Percentiles rank a stretch among this genome's conserved stretches.
Conservation (phyloP, 1,140 invertebrate species). For the Varroa destructor region DNA sequence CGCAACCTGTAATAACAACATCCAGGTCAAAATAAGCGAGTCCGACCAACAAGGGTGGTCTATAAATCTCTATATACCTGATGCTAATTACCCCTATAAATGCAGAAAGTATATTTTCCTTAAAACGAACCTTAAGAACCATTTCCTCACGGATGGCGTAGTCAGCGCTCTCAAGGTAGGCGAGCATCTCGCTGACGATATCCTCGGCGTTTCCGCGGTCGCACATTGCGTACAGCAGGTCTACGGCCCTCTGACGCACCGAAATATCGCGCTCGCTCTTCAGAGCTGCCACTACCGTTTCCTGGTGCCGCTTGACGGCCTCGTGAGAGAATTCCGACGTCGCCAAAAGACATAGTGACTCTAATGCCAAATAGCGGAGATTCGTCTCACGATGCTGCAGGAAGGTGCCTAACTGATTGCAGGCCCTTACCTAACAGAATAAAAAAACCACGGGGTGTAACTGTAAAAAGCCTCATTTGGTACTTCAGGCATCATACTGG, state of each 20-base stretch:
- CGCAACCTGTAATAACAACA: conserved; percentile 75
- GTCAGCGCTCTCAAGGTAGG: conserved; percentile 96
- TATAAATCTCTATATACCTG: too few species aligned
- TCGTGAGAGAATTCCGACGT: conserved; percentile 99
- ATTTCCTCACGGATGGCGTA: conserved; percentile 99
- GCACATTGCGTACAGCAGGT: conserved; percentile 99
- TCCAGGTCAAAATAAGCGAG: conserved; percentile 39
- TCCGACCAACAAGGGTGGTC: background rate
- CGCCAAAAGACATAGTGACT: conserved; percentile 97
- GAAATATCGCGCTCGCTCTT: conserved; percentile 99
- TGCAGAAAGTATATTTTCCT: background rate
- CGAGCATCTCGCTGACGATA: conserved; percentile 98
- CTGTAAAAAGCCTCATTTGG: too few species aligned
- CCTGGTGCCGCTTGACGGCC: conserved; percentile 99
- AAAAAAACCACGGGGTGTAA: too few species aligned
- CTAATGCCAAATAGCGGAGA: conserved; percentile 88
- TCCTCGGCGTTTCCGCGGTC: conserved; percentile 98
- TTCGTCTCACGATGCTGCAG: conserved; percentile 97
- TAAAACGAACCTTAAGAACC: conserved; percentile 45
- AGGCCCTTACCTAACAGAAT: conserved; percentile 76
- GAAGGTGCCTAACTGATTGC: conserved; percentile 97
- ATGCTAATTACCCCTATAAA: too few species aligned
- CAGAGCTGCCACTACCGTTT: conserved; percentile 96
- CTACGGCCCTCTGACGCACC: conserved; percentile 93
- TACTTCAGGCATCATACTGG: too few species aligned